phyloP scores from a whole-genome alignment of 2,797 vertebrate genomes.

The Champsocephalus esox region DNA sequence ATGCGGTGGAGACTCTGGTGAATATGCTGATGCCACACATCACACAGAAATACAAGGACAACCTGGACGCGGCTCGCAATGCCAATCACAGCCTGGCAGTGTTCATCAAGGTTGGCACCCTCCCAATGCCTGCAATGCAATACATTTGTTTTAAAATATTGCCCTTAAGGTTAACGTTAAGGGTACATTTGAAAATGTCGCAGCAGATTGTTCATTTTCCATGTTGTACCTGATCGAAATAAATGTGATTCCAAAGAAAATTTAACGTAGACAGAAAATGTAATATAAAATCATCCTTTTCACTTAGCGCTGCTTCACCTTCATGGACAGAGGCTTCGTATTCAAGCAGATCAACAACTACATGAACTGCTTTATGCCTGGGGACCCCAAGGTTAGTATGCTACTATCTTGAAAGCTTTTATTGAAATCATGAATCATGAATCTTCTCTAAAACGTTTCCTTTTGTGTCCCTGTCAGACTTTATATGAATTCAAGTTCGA shows the following conservation, averaged over 20 bases:
- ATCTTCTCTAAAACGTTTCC: neutral
- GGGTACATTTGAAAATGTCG: neutral
- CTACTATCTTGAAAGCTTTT: neutral
- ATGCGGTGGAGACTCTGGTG: constrained; percentile 94
- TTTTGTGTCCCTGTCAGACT: constrained; percentile 81
- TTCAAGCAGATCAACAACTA: constrained; percentile 99
- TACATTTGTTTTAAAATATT: neutral
- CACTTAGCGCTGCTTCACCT: constrained; percentile 94
- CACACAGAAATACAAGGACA: constrained; percentile 98
- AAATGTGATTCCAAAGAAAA: neutral
- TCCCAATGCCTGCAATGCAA: neutral
- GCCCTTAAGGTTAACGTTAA: neutral
- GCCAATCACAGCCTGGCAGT: constrained; percentile 97
- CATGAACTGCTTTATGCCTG: constrained; percentile 94
- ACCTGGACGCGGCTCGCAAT: constrained; percentile 94
- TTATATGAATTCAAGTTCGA: constrained; percentile 98
- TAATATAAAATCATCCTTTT: neutral
- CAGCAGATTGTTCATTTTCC: neutral
- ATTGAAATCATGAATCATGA: neutral
- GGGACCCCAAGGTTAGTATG: constrained; percentile 92
- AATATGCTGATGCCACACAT: constrained; percentile 98
- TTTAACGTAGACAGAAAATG: neutral
- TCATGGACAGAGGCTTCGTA: constrained; percentile 97
- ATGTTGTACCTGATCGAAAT: neutral
- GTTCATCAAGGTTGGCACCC: constrained; percentile 91